Base-by-base conservation (phyloP, 2,888 invertebrate genomes). In the Orchestes rusci region DNA sequence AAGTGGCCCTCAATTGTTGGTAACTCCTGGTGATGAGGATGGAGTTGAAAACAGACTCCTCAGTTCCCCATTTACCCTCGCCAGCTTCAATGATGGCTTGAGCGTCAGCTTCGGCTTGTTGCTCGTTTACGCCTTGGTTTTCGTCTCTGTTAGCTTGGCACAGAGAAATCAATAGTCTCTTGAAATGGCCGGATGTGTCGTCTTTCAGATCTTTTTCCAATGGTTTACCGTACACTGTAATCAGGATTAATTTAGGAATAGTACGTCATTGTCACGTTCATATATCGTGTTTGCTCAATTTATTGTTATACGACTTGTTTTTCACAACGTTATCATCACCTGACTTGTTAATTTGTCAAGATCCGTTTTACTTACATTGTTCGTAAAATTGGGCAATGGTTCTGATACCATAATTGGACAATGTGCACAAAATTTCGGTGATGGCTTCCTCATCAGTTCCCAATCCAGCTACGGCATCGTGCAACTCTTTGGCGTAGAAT, bases 151-250 rank as follows among this genome's bases (percentile, higher is more conserved):
- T 91, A 45, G 88, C 90, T 75, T 85, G 84, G 56, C 83, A 82
- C 39, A 92, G 71, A 0, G 93, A 91, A 16, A 95, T 85, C 58
- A 93, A 80, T 37, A 96, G 75, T 47, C 92, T 78, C 71, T 89
- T 88, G 72, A 96, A 96, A 68, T 91, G 87, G n/a, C 95, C 95
- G 8, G 92, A 92, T 4, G 94, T 93, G 67, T 96, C 96, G 38
- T 85, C 88, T 64, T 85, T 85, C 57, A 95, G 72, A 63, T 92
- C 92, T 4, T 80, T 80, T 64, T 94, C 94, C 52, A 95, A 70
- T 46, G 79, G 68, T 66, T 80, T 86, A 56, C 80, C 82, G 68
- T 84, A 92, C 62, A 90, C 90, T 89, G 66, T 44, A 68, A 67
- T n/a, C 5, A 30, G 12, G 19, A 5, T 35, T 18, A 18, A 19